A percentile compares a stretch with the other conserved stretches of the same genome.
phyloP scores from a whole-genome alignment of 2,797 vertebrate species.

The Sebastes iracundus region DNA sequence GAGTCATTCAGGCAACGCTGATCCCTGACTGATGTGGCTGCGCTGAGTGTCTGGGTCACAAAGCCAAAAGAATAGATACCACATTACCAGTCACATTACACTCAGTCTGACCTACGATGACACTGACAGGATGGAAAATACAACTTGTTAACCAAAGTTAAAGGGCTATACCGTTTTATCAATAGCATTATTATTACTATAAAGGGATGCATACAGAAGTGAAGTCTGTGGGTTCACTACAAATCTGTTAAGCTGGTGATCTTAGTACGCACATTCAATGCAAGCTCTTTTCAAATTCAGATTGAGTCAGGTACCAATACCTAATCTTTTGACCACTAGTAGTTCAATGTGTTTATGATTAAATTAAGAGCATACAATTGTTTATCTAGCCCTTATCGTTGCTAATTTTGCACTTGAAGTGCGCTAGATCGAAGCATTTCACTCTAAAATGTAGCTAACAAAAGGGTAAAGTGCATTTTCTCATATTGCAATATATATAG shows the following conservation, averaged over 20 bases:
- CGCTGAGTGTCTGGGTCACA: conserved; percentile 42
- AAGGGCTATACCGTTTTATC: not conserved
- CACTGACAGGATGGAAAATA: not conserved
- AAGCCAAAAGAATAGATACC: conserved; percentile 26
- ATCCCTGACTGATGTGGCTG: conserved; percentile 54
- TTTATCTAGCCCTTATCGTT: too few species aligned
- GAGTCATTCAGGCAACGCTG: conserved; percentile 49
- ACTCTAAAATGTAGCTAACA: too few species aligned
- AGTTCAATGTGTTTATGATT: too few species aligned
- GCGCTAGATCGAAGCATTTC: too few species aligned
- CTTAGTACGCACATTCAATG: not conserved
- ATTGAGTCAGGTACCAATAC: not conserved
- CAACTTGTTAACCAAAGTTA: not conserved
- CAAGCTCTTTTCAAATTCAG: not conserved
- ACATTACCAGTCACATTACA: conserved; percentile 7
- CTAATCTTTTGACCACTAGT: not conserved
- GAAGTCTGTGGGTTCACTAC: not conserved
- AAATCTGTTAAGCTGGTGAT: not conserved
- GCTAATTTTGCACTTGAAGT: too few species aligned
- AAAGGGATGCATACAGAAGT: not conserved
- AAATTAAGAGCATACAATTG: too few species aligned
- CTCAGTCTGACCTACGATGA: not conserved
- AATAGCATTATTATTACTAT: not conserved
- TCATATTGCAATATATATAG: too few species aligned
- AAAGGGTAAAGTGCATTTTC: too few species aligned